Evolutionary conservation across 2,113 vertebrate genomes (phyloP), one percentile per base, ranked within the genome.

Genomic region (Maccullochella peelii): DNA sequence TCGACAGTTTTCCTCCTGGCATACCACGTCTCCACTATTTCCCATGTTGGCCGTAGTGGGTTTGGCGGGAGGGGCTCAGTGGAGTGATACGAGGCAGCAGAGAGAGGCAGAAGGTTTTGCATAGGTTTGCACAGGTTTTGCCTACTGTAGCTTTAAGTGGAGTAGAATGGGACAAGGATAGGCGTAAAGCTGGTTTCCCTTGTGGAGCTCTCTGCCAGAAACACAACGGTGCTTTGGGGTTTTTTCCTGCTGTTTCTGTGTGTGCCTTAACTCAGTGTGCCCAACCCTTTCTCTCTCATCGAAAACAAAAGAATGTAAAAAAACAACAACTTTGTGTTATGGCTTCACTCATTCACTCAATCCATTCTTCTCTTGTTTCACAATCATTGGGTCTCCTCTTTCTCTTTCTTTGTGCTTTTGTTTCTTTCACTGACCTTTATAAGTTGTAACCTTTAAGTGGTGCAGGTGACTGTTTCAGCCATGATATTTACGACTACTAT

Each of bases 351-450:
- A 25, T 57, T 86, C 27, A 15, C 25, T 58, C 3, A 0, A 14
- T 70, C 12, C 33, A n/a, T 42, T 52, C 30, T 9, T 18, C 30
- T 66, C 38, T 42, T 38, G 52, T 82, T 83, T 54, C 30, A 20
- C 25, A 40, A 1, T 21, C 79, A 75, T 80, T 84, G 27, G 54
- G 57, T 86, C 83, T 82, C 88, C 16, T 21, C 40, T 15, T 23
- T 50, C 30, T 61, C 59, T 61, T 8, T 65, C 4, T 8, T 9
- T 63, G 20, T 50, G 6, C 23, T 18, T 79, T 16, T 30, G 4
- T 52, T 3, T 71, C 4, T 15, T 58, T 16, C 1, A 11, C 10
- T 49, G 33, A 8, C 10, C 9, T 66, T 2, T 6, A 3, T 1
- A 20, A 15, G 16, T 5, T 18, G 8, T 9, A 5, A 75, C 25